phyloP scores from a whole-genome alignment of 1,140 invertebrate species.

The Heterodera carotae region DNA sequence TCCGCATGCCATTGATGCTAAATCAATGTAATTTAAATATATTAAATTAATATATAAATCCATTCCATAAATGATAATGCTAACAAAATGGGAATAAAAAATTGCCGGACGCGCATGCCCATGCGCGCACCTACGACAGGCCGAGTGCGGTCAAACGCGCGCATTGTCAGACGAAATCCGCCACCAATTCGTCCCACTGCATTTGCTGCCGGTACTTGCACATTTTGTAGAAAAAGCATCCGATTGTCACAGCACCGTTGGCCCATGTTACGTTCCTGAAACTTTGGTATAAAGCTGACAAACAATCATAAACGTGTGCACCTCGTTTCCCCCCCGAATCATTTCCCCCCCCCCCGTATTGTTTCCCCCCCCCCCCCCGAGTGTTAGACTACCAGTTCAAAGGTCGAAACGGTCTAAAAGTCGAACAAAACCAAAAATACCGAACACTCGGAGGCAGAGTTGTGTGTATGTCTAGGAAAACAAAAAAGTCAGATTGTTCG shows the following conservation, averaged over 20 bases:
- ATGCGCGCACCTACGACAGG: background rate
- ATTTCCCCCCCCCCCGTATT: no score
- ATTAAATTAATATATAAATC: conserved; percentile 4
- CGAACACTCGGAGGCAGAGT: no score
- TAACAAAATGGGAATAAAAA: no score
- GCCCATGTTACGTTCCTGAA: conserved; percentile 80
- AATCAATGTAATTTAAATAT: conserved; percentile 69
- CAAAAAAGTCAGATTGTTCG: no score
- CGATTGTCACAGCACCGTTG: conserved; percentile 91
- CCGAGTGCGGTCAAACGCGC: conserved; percentile 46
- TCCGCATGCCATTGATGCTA: conserved; percentile 85
- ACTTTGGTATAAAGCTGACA: conserved; percentile 24
- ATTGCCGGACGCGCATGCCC: no score
- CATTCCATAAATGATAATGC: conserved; percentile 37
- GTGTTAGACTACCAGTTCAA: no score
- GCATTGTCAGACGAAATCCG: conserved; percentile 46
- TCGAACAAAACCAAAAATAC: no score
- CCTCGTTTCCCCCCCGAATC: no score
- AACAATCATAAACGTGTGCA: background rate
- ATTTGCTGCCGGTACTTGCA: conserved; percentile 75
- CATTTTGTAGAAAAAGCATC: conserved; percentile 94
- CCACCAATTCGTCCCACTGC: conserved; percentile 50
- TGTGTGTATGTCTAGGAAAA: no score
- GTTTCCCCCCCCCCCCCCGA: no score
- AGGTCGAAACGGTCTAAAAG: no score